Conservation (phyloP, 2,888 invertebrate species). For the Ctena decussata region DNA sequence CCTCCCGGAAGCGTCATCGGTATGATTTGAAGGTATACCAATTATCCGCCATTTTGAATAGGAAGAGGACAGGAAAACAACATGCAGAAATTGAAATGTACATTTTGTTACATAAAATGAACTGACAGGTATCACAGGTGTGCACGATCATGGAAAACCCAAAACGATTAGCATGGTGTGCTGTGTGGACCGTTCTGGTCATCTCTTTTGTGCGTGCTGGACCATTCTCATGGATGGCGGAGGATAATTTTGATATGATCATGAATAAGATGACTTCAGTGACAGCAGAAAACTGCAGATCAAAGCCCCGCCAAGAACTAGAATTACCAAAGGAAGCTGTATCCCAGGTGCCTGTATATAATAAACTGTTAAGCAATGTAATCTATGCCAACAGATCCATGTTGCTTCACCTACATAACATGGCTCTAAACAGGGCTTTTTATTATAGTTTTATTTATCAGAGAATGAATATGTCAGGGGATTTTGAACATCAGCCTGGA, state of each 20-base stretch:
- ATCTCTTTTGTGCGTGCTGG: slow-evolving; percentile 57
- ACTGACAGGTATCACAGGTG: slow-evolving; percentile 36
- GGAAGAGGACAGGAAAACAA: slow-evolving; percentile 49
- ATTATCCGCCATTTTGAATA: slow-evolving; percentile 78
- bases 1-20: slow-evolving; percentile 61
- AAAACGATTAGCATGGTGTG: slow-evolving; percentile 40
- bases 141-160: slow-evolving; percentile 43
- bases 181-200: slow-evolving; percentile 60
- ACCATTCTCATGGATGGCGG: slow-evolving; percentile 93
- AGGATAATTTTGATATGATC: slow-evolving; percentile 96
- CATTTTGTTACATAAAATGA: slow-evolving; percentile 13
- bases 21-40: slow-evolving; percentile 58
- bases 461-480: slow-evolving; percentile 76
- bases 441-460: slow-evolving; percentile 88
- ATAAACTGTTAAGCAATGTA: slow-evolving; percentile 90
- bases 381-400: slow-evolving; percentile 95
- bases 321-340: slow-evolving; percentile 94
- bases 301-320: slow-evolving; percentile 94
- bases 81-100: slow-evolving; percentile 28
- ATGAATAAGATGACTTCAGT: slow-evolving; percentile 94
- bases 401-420: slow-evolving; percentile 96
- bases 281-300: slow-evolving; percentile 95
- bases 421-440: slow-evolving; percentile 98
- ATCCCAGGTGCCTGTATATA: slow-evolving; percentile 90
- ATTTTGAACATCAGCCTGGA: slow-evolving; percentile 93